Base-by-base conservation (phyloP, 2,888 invertebrate genomes). In the Elysia crispata region DNA sequence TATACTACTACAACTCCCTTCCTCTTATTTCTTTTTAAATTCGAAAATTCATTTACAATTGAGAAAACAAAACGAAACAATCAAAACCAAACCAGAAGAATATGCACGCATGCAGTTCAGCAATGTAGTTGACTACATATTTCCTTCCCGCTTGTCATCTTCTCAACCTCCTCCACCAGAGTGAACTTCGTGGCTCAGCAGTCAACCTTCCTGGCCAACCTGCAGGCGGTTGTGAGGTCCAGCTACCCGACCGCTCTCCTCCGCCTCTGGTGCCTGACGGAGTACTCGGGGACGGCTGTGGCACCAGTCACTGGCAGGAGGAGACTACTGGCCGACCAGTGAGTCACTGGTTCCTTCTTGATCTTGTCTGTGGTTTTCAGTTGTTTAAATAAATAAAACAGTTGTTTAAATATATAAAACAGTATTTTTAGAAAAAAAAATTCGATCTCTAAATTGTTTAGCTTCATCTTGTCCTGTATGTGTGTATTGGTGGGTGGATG, bases 231-330 rank as follows among this genome's bases (percentile, higher is more conserved):
- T 1, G 82, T 87, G 28, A 80, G 75, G 54, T 75, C 67, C 20
- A 83, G 70, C 0, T 86, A 86, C 76, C 79, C 85, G 11, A 79
- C 81, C 1, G 81, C 87, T 20, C 54, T 81, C 13, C 85, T 86
- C 1, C 85, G 86, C 64, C 76, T 87, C 20, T 88, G 87, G 87
- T 89, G 89, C 80, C 78, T 88, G 18, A 50, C 79, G 31, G 86
- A 86, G 66, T 66, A 81, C 11, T 75, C 62, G 8, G 83, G 83
- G 0, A 77, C 81, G 1, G 76, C 81, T 1, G 70, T 31, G 11
- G 5, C 73, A 5, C 80, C 83, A 31, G 20, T 73, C 33, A 23
- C 73, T 25, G 72, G 75, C 0, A 49, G 84, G 30, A 49, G 84
- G 50, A 80, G 81, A 1, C 75, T 84, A 1, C 72, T 75, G 57